phyloP scores from a whole-genome alignment of 1,140 invertebrate genomes.

The Hypothenemus hampei region DNA sequence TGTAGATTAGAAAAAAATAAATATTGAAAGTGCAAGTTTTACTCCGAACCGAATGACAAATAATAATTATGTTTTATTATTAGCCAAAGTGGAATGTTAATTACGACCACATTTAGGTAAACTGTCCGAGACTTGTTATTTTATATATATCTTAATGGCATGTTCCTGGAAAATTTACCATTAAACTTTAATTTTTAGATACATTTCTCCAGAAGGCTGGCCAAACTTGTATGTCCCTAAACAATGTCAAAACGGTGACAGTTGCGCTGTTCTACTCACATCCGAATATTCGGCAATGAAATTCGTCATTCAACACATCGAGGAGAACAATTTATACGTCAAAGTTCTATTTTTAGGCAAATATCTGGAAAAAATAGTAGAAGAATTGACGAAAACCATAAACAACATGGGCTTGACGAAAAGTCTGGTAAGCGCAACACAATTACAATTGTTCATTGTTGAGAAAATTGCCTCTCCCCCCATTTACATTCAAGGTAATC shows the following conservation, averaged over 20 bases:
- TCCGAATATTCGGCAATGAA: constrained; percentile 49
- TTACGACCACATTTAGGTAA: no score
- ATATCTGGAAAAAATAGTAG: constrained; percentile 49
- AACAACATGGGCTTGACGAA: constrained; percentile 6
- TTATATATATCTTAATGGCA: no score
- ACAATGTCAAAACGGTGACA: constrained; percentile 47
- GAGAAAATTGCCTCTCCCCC: neutral
- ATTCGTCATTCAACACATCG: constrained; percentile 54
- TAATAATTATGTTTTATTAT: no score
- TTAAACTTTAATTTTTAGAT: no score
- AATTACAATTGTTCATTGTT: neutral
- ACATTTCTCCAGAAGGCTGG: no score
- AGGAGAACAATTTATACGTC: constrained; percentile 51
- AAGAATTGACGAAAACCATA: constrained; percentile 46
- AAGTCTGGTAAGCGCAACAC: constrained; percentile 16
- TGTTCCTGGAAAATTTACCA: no score
- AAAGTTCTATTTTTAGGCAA: constrained; percentile 62
- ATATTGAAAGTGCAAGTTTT: no score
- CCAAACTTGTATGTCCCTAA: constrained; percentile 56
- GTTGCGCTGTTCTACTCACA: constrained; percentile 57
- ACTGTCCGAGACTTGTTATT: no score
- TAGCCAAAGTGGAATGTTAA: no score
- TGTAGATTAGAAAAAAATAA: no score
- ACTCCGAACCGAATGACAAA: no score
- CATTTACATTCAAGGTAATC: constrained; percentile 7